Evolutionary conservation across 2,113 vertebrate species (phyloP).

Genomic region (Dromaius novaehollandiae): DNA sequence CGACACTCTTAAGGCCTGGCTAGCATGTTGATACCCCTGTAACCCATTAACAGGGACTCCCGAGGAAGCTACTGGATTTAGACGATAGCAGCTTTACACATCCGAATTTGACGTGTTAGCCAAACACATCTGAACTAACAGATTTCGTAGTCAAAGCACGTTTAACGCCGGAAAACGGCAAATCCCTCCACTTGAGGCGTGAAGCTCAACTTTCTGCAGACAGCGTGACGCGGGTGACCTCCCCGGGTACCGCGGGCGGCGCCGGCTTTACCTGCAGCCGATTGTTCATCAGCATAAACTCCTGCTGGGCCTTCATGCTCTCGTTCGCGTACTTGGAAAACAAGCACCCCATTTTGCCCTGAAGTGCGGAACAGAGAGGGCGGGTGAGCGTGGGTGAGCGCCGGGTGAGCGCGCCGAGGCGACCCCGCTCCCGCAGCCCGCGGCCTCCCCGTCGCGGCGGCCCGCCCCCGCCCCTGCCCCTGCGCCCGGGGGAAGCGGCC

Average conservation of each 20-base stretch:
- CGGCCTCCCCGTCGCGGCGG: fast-evolving
- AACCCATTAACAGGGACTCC: fast-evolving
- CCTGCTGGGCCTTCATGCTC: slow-evolving; percentile 84
- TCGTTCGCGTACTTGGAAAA: slow-evolving; percentile 84
- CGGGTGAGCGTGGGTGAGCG: fast-evolving
- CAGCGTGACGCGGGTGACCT: neutral
- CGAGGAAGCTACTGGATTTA: fast-evolving
- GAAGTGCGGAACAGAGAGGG: neutral
- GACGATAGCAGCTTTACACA: fast-evolving
- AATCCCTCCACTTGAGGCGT: fast-evolving
- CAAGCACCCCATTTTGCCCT: slow-evolving; percentile 81
- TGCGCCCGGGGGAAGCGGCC: no score
- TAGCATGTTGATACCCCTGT: neutral
- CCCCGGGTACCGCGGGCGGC: neutral
- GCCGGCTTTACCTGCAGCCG: slow-evolving; percentile 80
- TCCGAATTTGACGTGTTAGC: fast-evolving
- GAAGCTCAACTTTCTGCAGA: fast-evolving
- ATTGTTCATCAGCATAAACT: slow-evolving; percentile 82
- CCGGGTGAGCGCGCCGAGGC: fast-evolving
- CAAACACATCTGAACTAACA: fast-evolving
- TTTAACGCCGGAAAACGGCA: fast-evolving
- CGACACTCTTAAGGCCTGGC: neutral
- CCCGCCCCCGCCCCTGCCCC: no score
- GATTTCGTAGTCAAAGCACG: fast-evolving
- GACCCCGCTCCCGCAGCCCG: fast-evolving